Percentiles rank a stretch among this genome's conserved stretches.
Conservation (phyloP, 1,140 invertebrate species). For the Psix sp. region DNA sequence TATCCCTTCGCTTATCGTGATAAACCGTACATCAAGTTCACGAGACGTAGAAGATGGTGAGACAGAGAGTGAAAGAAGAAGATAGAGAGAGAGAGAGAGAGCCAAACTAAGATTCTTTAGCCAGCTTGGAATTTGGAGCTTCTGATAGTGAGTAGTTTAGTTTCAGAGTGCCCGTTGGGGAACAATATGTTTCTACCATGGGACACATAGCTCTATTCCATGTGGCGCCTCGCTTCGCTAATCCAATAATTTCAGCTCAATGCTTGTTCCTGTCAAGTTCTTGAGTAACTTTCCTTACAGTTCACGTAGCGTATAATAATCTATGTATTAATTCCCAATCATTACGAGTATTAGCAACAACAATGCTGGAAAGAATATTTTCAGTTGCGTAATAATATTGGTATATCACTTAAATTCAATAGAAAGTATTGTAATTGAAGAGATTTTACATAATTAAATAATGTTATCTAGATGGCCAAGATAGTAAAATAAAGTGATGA, state of each 20-base stretch:
- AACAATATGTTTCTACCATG: constrained; percentile 72
- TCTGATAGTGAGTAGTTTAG: constrained; percentile 71
- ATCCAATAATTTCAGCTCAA: constrained; percentile 70
- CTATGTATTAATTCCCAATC: too few relatives aligned
- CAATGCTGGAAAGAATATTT: too few relatives aligned
- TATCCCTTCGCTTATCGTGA: constrained; percentile 28
- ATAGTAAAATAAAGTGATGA: too few relatives aligned
- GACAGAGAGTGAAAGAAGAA: constrained; percentile 2
- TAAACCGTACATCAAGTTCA: constrained; percentile 44
- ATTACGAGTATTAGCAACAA: too few relatives aligned
- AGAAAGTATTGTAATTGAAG: too few relatives aligned
- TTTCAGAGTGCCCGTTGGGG: constrained; percentile 73
- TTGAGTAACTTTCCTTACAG: too few relatives aligned
- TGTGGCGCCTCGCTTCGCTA: constrained; percentile 70
- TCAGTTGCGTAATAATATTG: too few relatives aligned
- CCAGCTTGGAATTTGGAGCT: constrained; percentile 47
- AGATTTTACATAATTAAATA: too few relatives aligned
- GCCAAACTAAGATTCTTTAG: constrained; percentile 55
- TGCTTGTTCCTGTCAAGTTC: constrained; percentile 34
- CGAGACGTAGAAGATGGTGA: constrained; percentile 19
- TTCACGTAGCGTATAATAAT: too few relatives aligned
- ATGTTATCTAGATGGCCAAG: too few relatives aligned
- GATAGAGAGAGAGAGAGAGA: constrained; percentile 22
- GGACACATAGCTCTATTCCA: constrained; percentile 75
- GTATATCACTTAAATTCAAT: too few relatives aligned